Conservation (phyloP, 2,888 invertebrate genomes). For the Orthosia gracilis region DNA sequence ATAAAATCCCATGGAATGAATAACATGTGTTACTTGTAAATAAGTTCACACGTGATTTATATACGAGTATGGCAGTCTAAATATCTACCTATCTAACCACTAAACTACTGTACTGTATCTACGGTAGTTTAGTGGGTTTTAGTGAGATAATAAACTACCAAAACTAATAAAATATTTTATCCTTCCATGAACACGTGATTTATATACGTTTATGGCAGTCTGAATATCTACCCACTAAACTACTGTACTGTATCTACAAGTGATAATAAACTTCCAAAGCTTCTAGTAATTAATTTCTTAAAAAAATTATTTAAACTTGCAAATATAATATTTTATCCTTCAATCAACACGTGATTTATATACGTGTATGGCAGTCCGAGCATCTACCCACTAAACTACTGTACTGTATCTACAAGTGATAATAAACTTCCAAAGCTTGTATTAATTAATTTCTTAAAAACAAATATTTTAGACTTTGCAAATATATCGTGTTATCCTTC, state of each 20-base stretch:
- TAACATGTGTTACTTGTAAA: constrained; percentile 11
- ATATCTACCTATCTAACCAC: not conserved
- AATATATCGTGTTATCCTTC: too few species aligned
- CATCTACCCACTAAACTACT: too few species aligned
- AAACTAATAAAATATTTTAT: too few species aligned
- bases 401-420: not conserved
- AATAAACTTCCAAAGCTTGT: constrained; percentile 12
- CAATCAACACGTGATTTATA: constrained; percentile 1
- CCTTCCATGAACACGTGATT: too few species aligned
- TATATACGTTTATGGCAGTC: not conserved
- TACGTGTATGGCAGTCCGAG: not conserved
- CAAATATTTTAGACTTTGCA: too few species aligned
- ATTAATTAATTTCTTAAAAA: not conserved
- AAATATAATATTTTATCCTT: too few species aligned
- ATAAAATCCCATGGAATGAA: constrained; percentile 27
- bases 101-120: too few species aligned
- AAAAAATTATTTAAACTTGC: too few species aligned
- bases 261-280: constrained; percentile 6
- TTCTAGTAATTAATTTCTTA: not conserved
- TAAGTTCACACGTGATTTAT: constrained; percentile 19
- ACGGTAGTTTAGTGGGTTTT: too few species aligned
- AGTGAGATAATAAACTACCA: not conserved
- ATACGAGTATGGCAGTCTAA: not conserved
- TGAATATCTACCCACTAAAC: too few species aligned
- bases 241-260: not conserved